A percentile compares a stretch with the other conserved stretches of the same genome.
Evolutionary conservation across 2,797 vertebrate species (phyloP).

Genomic region (Glossophaga mutica): DNA sequence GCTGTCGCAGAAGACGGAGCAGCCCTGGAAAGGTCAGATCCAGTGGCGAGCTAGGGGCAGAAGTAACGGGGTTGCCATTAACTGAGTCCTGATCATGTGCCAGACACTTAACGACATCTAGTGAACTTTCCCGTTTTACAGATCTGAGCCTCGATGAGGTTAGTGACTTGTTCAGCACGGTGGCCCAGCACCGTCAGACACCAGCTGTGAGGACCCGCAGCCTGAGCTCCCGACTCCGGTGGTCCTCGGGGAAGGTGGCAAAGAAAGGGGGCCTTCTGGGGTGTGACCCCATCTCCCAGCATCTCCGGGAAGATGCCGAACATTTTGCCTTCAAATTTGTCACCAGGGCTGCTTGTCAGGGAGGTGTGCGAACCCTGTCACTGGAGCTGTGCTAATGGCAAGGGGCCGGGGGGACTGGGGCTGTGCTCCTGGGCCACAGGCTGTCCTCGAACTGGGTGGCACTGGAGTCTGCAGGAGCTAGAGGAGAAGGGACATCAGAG

Average conservation of each 20-base stretch:
- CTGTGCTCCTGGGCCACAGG: neutral
- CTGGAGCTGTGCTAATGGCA: neutral
- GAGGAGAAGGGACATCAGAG: neutral
- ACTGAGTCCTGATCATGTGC: neutral
- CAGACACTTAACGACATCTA: neutral
- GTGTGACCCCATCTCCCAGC: no score
- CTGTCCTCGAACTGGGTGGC: neutral
- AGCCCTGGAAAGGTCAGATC: neutral
- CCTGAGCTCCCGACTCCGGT: neutral
- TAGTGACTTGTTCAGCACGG: neutral
- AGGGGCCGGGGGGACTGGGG: neutral
- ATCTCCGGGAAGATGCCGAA: neutral
- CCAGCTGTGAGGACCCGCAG: neutral
- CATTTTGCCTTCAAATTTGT: neutral
- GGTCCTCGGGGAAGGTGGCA: accelerated
- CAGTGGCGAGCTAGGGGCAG: neutral
- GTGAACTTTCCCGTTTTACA: neutral
- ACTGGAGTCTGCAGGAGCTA: neutral
- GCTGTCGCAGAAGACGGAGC: neutral
- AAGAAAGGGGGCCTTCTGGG: neutral
- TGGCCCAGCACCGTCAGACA: neutral
- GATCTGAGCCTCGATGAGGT: neutral
- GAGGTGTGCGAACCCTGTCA: accelerated
- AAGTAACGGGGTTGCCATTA: no score
- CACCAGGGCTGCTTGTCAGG: neutral